Evolutionary conservation across 2,888 invertebrate genomes (phyloP), one percentile per base, ranked within the genome.

Genomic region (Pollenia amentaria): DNA sequence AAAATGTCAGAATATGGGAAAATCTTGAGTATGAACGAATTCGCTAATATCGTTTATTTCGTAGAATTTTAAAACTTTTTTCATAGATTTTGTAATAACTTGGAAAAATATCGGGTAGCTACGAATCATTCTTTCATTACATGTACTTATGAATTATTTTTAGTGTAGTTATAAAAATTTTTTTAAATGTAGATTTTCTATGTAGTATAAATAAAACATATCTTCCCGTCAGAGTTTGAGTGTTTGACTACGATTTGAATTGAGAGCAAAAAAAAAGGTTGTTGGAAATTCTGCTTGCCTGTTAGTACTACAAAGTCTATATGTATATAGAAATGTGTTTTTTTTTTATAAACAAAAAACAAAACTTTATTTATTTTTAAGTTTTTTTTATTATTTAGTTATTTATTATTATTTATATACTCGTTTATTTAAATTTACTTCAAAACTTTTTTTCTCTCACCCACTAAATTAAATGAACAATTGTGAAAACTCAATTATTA

Each of bases 211-310:
- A 51, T 29, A 29, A 6, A 14, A 21, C 6, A 57, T 46, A 57
- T 7, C 18, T 16, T 46, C 18, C 18, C 48, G n/a, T 67, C n/a
- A 42, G 42, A 42, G 42, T 79, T 62, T 42, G n/a, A 53, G n/a
- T 38, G 42, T 29, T 53, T 62, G 60, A 40, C 40, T 44, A 21
- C 44, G 3, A 14, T 48, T 57, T 48, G 57, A 46, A 46, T 38
- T 38, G 70, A 44, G 53, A 18, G 44, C 2, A 38, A 29, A 64
- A 11, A 40, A 51, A 62, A 51, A 53, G 11, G 44, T 62, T 81
- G 57, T 78, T 80, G 64, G 82, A 85, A 57, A 55, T 82, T 80
- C 85, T 87, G 87, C 77, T 79, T 14, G 82, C 87, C 82, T 85
- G 76, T 77, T 84, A 77, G n/a, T 60, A 80, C 80, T 80, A 80